These are phyloP conservation scores for Strigamia crassipes DNA, from an alignment of 2,888 invertebrate genomes.

Conservation along the genomic window DNA sequence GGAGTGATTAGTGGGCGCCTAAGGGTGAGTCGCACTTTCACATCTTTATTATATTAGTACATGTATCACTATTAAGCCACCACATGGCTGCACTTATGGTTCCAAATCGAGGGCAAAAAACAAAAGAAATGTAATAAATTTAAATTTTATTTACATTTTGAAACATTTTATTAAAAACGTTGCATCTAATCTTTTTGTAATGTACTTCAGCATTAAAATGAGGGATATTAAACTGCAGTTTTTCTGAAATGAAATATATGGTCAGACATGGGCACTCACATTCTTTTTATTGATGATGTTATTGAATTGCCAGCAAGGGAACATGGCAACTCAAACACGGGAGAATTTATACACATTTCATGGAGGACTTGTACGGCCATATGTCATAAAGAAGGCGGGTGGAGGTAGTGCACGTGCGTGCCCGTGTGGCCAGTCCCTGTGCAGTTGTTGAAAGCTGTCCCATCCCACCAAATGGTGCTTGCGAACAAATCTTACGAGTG, in stretches of 20 bases:
- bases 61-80: neutral
- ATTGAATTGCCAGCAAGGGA: conserved; percentile 25
- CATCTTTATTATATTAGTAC: conserved; percentile 11
- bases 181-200: too few species aligned
- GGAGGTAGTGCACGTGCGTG: neutral
- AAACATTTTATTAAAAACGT: too few species aligned
- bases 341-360: conserved; percentile 32
- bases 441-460: conserved; percentile 40
- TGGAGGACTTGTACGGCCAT: conserved; percentile 35
- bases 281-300: conserved; percentile 40
- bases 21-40: neutral
- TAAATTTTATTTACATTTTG: neutral
- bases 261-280: neutral
- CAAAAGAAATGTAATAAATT: neutral
- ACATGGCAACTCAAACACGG: conserved; percentile 9
- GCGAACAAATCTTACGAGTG: conserved; percentile 31
- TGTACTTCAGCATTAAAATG: neutral
- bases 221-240: neutral
- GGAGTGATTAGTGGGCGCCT: neutral
- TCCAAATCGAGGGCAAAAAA: neutral
- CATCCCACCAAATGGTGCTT: conserved; percentile 36
- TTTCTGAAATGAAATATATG: conserved; percentile 25
- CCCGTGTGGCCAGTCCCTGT: conserved; percentile 3
- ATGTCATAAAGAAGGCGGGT: conserved; percentile 24
- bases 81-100: neutral